phyloP scores from a whole-genome alignment of 1,140 invertebrate species.

The Zaprionus davidi region DNA sequence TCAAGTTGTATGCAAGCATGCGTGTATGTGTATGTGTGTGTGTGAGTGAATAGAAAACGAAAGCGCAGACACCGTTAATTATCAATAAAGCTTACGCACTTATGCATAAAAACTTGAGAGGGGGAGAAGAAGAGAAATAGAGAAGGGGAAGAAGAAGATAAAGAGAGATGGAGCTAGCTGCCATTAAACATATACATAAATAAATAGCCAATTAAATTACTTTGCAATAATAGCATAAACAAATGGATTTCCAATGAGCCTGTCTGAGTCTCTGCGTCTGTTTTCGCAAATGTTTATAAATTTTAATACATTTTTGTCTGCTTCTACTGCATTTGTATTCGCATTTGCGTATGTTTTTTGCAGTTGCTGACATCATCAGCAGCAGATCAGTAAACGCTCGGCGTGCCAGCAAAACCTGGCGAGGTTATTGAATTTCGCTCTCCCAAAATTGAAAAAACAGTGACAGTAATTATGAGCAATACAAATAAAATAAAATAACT shows the following conservation, averaged over 20 bases:
- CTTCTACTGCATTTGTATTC: constrained; percentile 15
- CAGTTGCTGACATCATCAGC: constrained; percentile 73
- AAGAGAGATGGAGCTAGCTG: neutral
- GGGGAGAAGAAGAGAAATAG: neutral
- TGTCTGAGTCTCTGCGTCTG: constrained; percentile 10
- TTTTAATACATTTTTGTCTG: constrained; percentile 54
- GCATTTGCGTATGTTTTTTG: constrained; percentile 41
- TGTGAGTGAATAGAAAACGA: constrained; percentile 54
- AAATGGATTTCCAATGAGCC: constrained; percentile 17
- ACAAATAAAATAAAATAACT: neutral
- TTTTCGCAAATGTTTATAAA: constrained; percentile 59
- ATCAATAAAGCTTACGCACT: constrained; percentile 63
- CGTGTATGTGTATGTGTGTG: constrained; percentile 6
- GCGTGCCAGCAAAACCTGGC: constrained; percentile 31
- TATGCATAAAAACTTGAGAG: constrained; percentile 46
- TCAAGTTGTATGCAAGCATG: constrained; percentile 13
- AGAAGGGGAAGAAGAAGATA: neutral
- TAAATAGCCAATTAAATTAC: constrained; percentile 54
- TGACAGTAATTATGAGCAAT: constrained; percentile 21
- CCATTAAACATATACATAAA: constrained; percentile 20
- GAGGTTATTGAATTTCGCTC: constrained; percentile 63
- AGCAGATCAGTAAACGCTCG: constrained; percentile 27
- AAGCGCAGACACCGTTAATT: constrained; percentile 72
- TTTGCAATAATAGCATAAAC: constrained; percentile 69
- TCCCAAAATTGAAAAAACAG: constrained; percentile 1